phyloP scores from a whole-genome alignment of 1,140 invertebrate genomes.

The Idris sp. region DNA sequence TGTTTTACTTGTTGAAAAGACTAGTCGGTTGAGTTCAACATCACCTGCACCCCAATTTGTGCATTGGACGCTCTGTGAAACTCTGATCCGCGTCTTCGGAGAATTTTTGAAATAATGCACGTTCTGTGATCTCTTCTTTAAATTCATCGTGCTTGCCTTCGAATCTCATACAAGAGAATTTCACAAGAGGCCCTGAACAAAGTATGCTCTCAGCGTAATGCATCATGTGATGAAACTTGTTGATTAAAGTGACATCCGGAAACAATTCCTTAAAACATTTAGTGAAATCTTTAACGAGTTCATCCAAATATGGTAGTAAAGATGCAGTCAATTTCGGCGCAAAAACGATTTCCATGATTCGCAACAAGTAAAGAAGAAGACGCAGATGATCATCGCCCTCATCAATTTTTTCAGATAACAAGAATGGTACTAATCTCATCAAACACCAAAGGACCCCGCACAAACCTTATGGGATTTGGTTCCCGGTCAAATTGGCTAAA shows the following conservation, averaged over 20 bases:
- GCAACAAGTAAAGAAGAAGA: slow-evolving; percentile 50
- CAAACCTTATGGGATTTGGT: no score
- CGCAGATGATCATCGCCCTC: slow-evolving; percentile 46
- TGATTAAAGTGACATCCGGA: slow-evolving; percentile 7
- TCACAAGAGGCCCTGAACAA: slow-evolving; percentile 11
- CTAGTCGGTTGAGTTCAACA: neutral
- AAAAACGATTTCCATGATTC: slow-evolving; percentile 67
- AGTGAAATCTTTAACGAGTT: slow-evolving; percentile 34
- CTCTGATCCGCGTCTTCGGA: slow-evolving; percentile 7
- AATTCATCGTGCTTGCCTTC: slow-evolving; percentile 15
- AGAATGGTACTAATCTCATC: slow-evolving; percentile 52
- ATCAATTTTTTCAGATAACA: slow-evolving; percentile 42
- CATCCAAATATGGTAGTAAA: slow-evolving; percentile 25
- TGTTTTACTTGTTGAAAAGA: slow-evolving; percentile 8
- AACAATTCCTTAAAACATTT: neutral
- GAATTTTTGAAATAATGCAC: slow-evolving; percentile 29
- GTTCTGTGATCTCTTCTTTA: slow-evolving; percentile 19
- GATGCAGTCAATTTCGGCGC: slow-evolving; percentile 49
- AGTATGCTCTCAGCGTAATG: slow-evolving; percentile 7
- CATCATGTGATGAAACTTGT: slow-evolving; percentile 12
- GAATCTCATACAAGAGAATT: slow-evolving; percentile 16
- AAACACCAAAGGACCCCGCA: slow-evolving; percentile 61
- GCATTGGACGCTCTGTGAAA: slow-evolving; percentile 7
- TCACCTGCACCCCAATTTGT: slow-evolving; percentile 7
- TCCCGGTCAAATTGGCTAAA: no score